Base-by-base conservation (phyloP, 2,113 vertebrate genomes). In the Desmodus rotundus region DNA sequence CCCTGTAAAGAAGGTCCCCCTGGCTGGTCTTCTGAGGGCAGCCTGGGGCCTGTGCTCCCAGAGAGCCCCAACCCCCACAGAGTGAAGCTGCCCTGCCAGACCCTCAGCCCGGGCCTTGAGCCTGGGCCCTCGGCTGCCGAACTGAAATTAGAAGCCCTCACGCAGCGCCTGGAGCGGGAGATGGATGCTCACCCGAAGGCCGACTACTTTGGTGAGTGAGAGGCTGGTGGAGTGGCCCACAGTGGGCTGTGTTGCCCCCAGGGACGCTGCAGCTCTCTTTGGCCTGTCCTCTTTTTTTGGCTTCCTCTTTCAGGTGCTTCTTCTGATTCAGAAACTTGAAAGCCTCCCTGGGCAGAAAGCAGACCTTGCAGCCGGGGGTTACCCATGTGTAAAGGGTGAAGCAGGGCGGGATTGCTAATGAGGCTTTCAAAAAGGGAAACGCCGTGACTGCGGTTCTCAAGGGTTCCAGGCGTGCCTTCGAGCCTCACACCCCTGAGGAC, bases 201-300 rank as follows among this genome's bases (percentile, higher is more conserved):
- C 0, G 99, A 99, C 97, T 99, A 99, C 98, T 99, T 99, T 38
- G 99, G 99, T 99, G 99, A 99, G 99, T 98, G 31, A 68, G 20
- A 70, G 24, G 16, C 20, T 33, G 19, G 19, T 36, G 54, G 61
- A 5, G 7, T 17, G 61, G 74, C 28, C 36, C 8, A 0, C 7
- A 0, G 13, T 28, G 31, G 47, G 65, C 26, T 28, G 19, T 47
- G 47, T 33, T 31, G 63, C 67, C 4, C 26, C 38, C 5, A 5
- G 17, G 61, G 68, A 58, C 45, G 58, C 76, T 24, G 33, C 10
- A 4, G 8, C 22, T 54, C 17, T 45, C 54, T 31, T 67, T 45
- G 22, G 36, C 54, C 56, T 58, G 56, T 58, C 56, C 8, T 54
- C 33, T 61, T 28, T 5, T 63, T n/a, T 54, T 22, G 17, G 15